Evolutionary conservation across 2,888 invertebrate species (phyloP).

Genomic region (Platycheirus albimanus): DNA sequence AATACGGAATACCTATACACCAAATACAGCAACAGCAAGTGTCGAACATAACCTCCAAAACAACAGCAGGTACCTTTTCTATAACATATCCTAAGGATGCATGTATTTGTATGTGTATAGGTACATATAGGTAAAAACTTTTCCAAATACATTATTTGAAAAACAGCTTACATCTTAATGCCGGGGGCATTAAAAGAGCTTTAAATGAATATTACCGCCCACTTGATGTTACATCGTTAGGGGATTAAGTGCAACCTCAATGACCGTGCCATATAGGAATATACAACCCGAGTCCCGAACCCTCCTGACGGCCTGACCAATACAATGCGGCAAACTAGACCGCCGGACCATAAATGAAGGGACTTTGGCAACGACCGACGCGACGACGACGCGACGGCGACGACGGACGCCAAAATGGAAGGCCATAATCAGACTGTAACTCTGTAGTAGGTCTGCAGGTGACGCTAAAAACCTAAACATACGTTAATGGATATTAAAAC

Average conservation of each 20-base stretch:
- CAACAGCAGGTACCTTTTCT: background rate
- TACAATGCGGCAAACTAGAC: constrained; percentile 61
- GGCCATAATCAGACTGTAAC: constrained; percentile 3
- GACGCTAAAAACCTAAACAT: constrained; percentile 72
- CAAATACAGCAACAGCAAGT: background rate
- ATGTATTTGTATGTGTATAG: too few relatives aligned
- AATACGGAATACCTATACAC: constrained; percentile 1
- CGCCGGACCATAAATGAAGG: constrained; percentile 55
- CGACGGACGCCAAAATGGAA: background rate
- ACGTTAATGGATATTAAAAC: constrained; percentile 74
- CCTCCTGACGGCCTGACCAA: constrained; percentile 35
- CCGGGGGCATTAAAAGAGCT: constrained; percentile 68
- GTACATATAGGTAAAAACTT: too few relatives aligned
- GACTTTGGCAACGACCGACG: constrained; percentile 36
- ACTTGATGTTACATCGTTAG: constrained; percentile 72
- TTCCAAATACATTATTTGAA: constrained; percentile 51
- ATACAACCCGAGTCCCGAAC: background rate
- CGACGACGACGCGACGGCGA: background rate
- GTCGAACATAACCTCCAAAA: constrained; percentile 17
- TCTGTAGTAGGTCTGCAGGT: constrained; percentile 67
- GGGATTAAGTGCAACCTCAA: constrained; percentile 70
- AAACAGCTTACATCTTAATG: constrained; percentile 72
- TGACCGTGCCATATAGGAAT: constrained; percentile 30
- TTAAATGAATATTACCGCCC: constrained; percentile 75
- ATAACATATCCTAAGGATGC: background rate